Conservation (phyloP, 2,797 vertebrate species). For the Tragelaphus eurycerus region DNA sequence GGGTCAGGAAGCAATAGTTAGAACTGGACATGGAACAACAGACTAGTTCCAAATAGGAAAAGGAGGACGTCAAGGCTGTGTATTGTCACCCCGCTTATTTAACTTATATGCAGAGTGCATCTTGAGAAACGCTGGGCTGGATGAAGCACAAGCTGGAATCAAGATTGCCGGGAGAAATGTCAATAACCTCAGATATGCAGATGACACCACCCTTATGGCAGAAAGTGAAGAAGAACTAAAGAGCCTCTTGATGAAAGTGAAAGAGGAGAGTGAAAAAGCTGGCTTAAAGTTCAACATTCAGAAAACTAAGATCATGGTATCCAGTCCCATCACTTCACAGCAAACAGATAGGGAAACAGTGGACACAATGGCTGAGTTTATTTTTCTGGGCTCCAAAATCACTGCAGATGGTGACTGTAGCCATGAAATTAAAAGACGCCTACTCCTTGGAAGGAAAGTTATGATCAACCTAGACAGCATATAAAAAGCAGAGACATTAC, state of each 20-base stretch:
- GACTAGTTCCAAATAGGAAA: background rate
- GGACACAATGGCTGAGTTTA: background rate
- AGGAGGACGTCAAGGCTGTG: background rate
- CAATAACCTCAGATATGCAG: too few relatives aligned
- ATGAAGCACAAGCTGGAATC: too few relatives aligned
- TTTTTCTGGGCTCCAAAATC: background rate
- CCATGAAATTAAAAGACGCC: background rate
- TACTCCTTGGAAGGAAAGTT: background rate
- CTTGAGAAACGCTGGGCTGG: too few relatives aligned
- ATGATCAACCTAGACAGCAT: background rate
- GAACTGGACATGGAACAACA: background rate
- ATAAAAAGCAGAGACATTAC: background rate
- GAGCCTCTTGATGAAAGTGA: too few relatives aligned
- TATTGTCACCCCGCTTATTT: background rate
- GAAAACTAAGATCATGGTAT: background rate
- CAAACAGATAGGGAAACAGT: background rate
- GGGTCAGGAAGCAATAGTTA: background rate
- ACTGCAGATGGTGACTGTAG: background rate
- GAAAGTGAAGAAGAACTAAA: too few relatives aligned
- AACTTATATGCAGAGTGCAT: background rate
- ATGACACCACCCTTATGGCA: too few relatives aligned
- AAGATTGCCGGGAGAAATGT: accelerated
- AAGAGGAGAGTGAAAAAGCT: too few relatives aligned
- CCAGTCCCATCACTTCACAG: background rate
- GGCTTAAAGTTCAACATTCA: background rate